These are phyloP conservation scores for Trimorus sp. DNA, from an alignment of 2,888 invertebrate species.

Conservation along the genomic window DNA sequence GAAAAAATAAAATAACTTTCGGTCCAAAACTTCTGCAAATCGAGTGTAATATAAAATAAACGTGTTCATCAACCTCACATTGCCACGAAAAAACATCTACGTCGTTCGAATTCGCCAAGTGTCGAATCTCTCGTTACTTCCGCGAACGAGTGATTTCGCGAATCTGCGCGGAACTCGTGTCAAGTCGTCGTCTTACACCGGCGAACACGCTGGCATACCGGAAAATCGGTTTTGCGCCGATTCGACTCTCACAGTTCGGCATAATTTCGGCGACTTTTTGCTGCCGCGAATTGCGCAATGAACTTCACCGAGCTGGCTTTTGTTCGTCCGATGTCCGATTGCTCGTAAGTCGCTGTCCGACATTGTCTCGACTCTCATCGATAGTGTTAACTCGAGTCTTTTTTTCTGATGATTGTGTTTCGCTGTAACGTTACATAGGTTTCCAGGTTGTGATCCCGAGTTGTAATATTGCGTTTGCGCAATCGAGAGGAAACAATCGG, in stretches of 20 bases:
- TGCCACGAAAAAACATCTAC: no score
- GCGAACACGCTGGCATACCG: constrained; percentile 75
- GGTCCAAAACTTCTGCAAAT: no score
- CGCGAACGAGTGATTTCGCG: constrained; percentile 74
- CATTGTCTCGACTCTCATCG: background rate
- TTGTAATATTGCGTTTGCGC: no score
- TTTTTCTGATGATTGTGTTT: no score
- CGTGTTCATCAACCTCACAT: no score
- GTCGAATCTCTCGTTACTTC: constrained; percentile 74
- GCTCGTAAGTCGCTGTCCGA: constrained; percentile 17
- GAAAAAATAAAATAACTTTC: no score
- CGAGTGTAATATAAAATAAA: no score
- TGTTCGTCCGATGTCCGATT: constrained; percentile 25
- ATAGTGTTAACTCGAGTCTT: no score
- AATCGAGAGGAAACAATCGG: no score
- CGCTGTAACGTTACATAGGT: no score
- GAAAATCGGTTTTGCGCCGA: constrained; percentile 70
- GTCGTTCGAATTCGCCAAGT: constrained; percentile 21
- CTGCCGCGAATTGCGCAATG: constrained; percentile 27
- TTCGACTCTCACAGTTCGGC: constrained; percentile 31
- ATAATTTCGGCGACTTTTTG: constrained; percentile 35
- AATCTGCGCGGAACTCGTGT: constrained; percentile 66
- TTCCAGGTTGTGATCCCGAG: no score
- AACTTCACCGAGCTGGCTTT: constrained; percentile 15
- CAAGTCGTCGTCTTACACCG: constrained; percentile 66